phyloP scores from a whole-genome alignment of 2,797 vertebrate genomes.

The Rhynchotus rufescens region DNA sequence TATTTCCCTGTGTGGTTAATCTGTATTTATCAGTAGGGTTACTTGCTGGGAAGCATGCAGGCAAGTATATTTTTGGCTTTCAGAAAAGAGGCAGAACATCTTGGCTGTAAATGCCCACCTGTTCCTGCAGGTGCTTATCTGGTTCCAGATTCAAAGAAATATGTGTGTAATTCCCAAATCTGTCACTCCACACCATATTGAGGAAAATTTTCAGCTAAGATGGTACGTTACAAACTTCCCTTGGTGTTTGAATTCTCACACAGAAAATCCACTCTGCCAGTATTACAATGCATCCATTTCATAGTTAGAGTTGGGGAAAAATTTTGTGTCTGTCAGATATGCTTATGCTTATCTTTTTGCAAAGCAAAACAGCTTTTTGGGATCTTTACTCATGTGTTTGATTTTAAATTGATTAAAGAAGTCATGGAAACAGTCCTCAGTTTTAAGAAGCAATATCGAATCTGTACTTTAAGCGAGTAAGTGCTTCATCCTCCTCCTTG shows the following conservation, averaged over 20 bases:
- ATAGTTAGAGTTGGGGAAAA: background rate
- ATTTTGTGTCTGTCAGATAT: background rate
- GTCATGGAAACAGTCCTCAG: background rate
- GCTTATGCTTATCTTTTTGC: background rate
- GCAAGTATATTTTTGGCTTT: fast-evolving
- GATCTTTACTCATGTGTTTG: background rate
- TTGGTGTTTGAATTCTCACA: background rate
- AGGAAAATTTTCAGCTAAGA: constrained; percentile 84
- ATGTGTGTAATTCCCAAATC: constrained; percentile 83
- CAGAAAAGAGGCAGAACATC: background rate
- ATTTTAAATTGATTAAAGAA: background rate
- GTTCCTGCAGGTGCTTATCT: constrained; percentile 79
- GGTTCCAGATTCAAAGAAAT: constrained; percentile 85
- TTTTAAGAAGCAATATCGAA: fast-evolving
- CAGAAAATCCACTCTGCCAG: background rate
- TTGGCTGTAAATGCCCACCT: background rate
- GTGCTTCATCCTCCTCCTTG: background rate
- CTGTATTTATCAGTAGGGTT: background rate
- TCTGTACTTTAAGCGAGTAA: fast-evolving
- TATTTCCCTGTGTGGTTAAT: background rate
- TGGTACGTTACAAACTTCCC: background rate
- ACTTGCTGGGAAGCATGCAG: background rate
- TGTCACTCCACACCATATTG: constrained; percentile 70
- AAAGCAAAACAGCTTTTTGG: background rate
- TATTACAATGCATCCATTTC: background rate